Evolutionary conservation across 2,797 vertebrate genomes (phyloP).

Genomic region (Bovichtus diacanthus): DNA sequence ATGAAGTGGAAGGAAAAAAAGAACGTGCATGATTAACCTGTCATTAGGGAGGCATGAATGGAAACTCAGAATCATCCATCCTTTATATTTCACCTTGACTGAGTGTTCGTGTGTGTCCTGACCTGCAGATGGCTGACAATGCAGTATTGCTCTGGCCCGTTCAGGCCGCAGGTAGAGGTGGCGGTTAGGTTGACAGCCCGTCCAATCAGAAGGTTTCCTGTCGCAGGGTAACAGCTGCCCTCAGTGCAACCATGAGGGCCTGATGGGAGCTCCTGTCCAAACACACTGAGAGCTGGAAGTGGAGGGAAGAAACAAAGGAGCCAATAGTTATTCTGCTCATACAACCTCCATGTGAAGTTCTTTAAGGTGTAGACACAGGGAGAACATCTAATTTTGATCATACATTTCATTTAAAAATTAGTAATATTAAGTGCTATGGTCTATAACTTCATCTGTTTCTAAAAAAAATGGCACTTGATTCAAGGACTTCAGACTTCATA

Average conservation of each 20-base stretch:
- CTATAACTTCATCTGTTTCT: not conserved
- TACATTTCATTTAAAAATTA: not conserved
- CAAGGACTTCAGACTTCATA: not conserved
- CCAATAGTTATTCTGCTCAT: not conserved
- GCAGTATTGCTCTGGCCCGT: slow-evolving; percentile 85
- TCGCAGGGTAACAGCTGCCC: slow-evolving; percentile 89
- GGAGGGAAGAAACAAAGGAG: not conserved
- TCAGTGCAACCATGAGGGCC: slow-evolving; percentile 83
- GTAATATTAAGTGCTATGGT: not conserved
- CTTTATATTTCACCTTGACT: not conserved
- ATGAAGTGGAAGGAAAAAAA: not conserved
- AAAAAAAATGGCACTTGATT: not conserved
- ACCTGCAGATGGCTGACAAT: slow-evolving; percentile 92
- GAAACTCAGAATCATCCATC: not conserved
- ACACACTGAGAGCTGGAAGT: slow-evolving; percentile 58
- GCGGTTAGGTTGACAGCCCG: slow-evolving; percentile 80
- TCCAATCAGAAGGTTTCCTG: slow-evolving; percentile 91
- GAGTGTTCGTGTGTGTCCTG: slow-evolving; percentile 14
- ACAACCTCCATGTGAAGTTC: not conserved
- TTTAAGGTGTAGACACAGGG: not conserved
- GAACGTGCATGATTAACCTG: not conserved
- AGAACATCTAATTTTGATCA: not conserved
- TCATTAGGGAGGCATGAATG: not conserved
- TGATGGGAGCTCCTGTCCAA: slow-evolving; percentile 83
- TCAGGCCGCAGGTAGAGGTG: slow-evolving; percentile 89